Evolutionary conservation across 2,888 invertebrate species (phyloP), one percentile per base, ranked within the genome.

Genomic region (Drymonia ruficornis): DNA sequence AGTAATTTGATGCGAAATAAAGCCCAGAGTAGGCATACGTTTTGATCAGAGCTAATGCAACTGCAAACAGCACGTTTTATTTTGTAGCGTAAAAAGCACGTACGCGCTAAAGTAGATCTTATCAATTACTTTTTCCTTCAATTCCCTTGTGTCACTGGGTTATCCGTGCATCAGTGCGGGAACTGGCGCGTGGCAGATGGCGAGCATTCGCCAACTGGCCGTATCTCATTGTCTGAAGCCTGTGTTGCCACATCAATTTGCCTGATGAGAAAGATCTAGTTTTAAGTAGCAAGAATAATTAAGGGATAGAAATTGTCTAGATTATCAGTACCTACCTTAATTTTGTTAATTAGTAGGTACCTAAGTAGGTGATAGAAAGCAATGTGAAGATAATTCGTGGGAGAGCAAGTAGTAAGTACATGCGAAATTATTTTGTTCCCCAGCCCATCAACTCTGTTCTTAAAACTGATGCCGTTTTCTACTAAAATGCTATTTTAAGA

Each of bases 131-230:
- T 71, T 66, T 67, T 67, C 74, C 66, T 69, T 69, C 60, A 65
- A 57, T 65, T 65, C 67, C 63, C 70, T 63, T 47, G 65, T 65
- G 68, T 70, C 66, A 72, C 74, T 83, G 73, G 84, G 82, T 81
- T 84, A 87, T 79, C 79, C 72, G 4, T 58, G 63, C 63, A 74
- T 78, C 72, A 59, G 57, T 43, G 48, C 51, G 78, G 58, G 77
- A 88, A 89, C 78, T 84, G 87, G 90, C 78, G 89, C 89, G 78
- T 89, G 83, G 78, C 81, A 79, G 75, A 73, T 76, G 61, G 12
- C 58, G 76, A 73, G 69, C 79, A 76, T 76, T 80, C 76, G 77
- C 72, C 78, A 79, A 83, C 74, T 68, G 60, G 62, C 76, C 74
- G 75, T 70, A 69, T 75, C 80, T 74, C 71, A 81, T 82, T 84